Evolutionary conservation across 1,140 invertebrate species (phyloP).

Genomic region (Araneus ventricosus): DNA sequence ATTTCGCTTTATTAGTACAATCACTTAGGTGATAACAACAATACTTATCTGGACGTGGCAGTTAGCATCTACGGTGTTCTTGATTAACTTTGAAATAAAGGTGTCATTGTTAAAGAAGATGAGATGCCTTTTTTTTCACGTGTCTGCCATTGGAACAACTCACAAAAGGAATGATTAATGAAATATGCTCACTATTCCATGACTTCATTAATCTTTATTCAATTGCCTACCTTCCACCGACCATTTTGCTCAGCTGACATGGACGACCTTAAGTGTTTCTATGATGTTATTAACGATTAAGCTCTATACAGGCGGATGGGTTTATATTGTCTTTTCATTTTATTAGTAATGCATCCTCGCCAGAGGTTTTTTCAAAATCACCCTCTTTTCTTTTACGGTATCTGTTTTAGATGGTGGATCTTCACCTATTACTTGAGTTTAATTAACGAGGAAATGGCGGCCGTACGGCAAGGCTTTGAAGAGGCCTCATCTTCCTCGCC

Average conservation of each 20-base stretch:
- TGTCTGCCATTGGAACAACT: not conserved
- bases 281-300: conserved; percentile 25
- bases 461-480: not conserved
- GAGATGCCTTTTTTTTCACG: not conserved
- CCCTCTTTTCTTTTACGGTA: not conserved
- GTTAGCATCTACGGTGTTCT: no score
- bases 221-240: not conserved
- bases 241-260: not conserved
- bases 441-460: conserved; percentile 42
- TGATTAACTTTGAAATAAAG: not conserved
- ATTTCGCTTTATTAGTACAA: no score
- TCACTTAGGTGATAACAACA: no score
- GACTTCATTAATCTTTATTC: conserved; percentile 24
- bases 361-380: not conserved
- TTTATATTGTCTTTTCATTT: conserved; percentile 24
- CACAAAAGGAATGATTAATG: not conserved
- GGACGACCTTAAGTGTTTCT: conserved; percentile 36
- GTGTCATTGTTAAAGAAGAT: not conserved
- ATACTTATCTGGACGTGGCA: no score
- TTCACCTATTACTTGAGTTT: conserved; percentile 36
- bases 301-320: no score
- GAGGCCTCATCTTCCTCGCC: not conserved
- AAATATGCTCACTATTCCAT: not conserved
- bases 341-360: conserved; percentile 24
- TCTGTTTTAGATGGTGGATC: conserved; percentile 17